Evolutionary conservation across 2,888 invertebrate genomes (phyloP), one percentile per base, ranked within the genome.

Genomic region (Amphipoea oculea): DNA sequence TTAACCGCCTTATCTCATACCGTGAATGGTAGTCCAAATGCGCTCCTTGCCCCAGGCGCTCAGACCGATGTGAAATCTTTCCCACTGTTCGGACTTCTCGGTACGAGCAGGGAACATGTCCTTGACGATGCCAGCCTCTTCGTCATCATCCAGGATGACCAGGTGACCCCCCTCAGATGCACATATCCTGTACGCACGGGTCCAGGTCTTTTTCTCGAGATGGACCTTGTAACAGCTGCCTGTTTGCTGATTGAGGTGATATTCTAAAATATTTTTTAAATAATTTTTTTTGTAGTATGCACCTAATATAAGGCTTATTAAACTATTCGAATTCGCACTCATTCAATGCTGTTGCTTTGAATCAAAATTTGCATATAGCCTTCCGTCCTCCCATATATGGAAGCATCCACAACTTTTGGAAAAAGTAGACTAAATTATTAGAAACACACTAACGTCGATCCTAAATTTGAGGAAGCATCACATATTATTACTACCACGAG

Each of bases 161-260:
- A 84, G 70, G 51, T 84, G 14, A 3, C 76, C 70, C 0, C 84
- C 84, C 51, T 84, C 84, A 23, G 83, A 65, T 2, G 63, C 57
- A 29, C 86, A 84, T 54, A 72, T 71, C 9, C 42, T 68, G 67
- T 82, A 74, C 2, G 84, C 84, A 0, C 73, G 72, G 5, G n/a
- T 4, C 83, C 83, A 84, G 0, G 36, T 40, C 20, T 63, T 42
- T 4, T 14, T 23, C 2, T 73, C 63, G 4, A 0, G 12, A 40
- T 84, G 83, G 5, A 73, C n/a, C 40, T 86, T 84, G 40, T 84
- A 84, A 62, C 86, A 84, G 36, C 83, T 86, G 29, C 86, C 83
- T 36, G 84, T 82, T 11, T 42, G 62, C 7, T 77, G 29, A 54
- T 86, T 65, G 5, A 76, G 29, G 14, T 45, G 62, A 63, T 84